These are phyloP conservation scores for Eristalis pertinax DNA, from an alignment of 2,888 invertebrate species.

Conservation along the genomic window DNA sequence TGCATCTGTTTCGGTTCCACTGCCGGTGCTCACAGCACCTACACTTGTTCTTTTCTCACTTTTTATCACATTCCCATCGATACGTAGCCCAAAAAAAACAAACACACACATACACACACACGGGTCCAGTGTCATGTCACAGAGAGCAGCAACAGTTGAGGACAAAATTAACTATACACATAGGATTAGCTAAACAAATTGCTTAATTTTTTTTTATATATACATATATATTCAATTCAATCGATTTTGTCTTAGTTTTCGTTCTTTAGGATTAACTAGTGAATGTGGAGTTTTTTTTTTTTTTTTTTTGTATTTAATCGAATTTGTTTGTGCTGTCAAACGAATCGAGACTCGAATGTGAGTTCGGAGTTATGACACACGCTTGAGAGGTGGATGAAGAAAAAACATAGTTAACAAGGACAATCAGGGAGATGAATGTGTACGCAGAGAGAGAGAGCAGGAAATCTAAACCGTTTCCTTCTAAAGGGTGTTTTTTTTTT, in stretches of 20 bases:
- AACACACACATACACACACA: no score
- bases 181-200: not conserved
- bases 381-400: conserved; percentile 15
- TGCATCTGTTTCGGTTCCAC: not conserved
- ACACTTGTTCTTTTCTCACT: no score
- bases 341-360: not conserved
- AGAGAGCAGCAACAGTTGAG: no score
- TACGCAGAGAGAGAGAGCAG: no score
- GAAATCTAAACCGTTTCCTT: no score
- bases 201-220: not conserved
- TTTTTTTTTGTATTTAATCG: not conserved
- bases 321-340: conserved; percentile 5
- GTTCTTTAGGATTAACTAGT: not conserved
- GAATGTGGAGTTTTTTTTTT: not conserved
- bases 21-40: not conserved
- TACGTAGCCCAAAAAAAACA: no score
- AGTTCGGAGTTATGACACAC: not conserved
- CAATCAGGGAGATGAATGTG: conserved; percentile 57
- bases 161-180: no score
- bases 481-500: no score
- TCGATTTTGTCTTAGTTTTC: not conserved
- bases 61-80: no score
- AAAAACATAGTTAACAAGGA: conserved; percentile 50
- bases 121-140: no score
- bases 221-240: no score